Conservation (phyloP, 1,140 invertebrate genomes). For the Drosophila nannoptera region DNA sequence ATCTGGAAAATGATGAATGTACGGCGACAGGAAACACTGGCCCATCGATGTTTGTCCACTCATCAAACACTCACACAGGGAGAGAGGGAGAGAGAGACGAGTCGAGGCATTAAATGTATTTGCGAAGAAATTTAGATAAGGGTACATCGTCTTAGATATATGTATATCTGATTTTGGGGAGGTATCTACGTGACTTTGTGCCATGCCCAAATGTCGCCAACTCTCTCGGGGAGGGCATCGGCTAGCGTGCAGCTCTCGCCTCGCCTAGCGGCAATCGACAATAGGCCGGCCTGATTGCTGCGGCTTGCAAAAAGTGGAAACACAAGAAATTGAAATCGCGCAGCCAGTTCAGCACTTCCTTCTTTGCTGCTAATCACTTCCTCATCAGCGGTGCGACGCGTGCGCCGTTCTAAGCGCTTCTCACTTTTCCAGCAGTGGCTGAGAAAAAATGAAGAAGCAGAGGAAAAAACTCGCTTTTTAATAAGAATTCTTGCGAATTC, state of each 20-base stretch:
- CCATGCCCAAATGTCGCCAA: conserved; percentile 28
- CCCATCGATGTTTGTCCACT: conserved; percentile 33
- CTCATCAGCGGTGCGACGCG: conserved; percentile 51
- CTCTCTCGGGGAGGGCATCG: neutral
- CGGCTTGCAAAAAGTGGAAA: conserved; percentile 42
- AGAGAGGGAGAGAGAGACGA: conserved; percentile 5
- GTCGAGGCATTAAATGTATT: conserved; percentile 23
- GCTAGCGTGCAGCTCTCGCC: neutral
- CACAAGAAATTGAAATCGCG: conserved; percentile 43
- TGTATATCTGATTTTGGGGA: conserved; percentile 1
- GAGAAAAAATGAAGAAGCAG: conserved; percentile 9
- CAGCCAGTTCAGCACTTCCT: conserved; percentile 48
- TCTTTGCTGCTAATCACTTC: conserved; percentile 51
- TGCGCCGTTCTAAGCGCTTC: conserved; percentile 70
- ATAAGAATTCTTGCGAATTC: conserved; percentile 75
- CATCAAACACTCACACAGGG: conserved; percentile 6
- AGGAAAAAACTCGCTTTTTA: conserved; percentile 69
- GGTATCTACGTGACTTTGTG: conserved; percentile 28
- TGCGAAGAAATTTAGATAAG: conserved; percentile 47
- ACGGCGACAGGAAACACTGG: neutral
- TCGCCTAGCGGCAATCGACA: neutral
- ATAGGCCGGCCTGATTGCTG: conserved; percentile 17
- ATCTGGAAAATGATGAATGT: conserved; percentile 36
- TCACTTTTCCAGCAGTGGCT: conserved; percentile 59
- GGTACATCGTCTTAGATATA: neutral